Conservation (phyloP, 2,888 invertebrate genomes). For the Drosophila setosimentum region DNA sequence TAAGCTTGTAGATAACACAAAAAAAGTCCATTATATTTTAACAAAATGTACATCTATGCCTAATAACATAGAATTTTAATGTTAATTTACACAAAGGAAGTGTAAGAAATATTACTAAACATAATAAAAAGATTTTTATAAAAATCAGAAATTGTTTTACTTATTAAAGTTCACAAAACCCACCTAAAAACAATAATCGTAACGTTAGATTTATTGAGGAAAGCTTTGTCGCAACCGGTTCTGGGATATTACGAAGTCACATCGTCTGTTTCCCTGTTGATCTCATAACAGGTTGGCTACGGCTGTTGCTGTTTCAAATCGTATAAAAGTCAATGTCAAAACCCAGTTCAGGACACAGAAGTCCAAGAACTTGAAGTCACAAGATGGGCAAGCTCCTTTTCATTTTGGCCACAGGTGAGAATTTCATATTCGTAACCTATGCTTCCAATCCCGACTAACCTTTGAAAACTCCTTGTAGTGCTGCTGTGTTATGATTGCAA, state of each 20-base stretch:
- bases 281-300: conserved; percentile 36
- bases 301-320: neutral
- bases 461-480: conserved; percentile 47
- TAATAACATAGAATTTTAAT: conserved; percentile 49
- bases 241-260: conserved; percentile 1
- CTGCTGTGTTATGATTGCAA: conserved; percentile 66
- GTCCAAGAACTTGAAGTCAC: conserved; percentile 34
- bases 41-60: conserved; percentile 32
- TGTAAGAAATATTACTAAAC: conserved; percentile 64
- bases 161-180: conserved; percentile 35
- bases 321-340: conserved; percentile 53
- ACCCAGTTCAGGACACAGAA: conserved; percentile 59
- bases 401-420: conserved; percentile 73
- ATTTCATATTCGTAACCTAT: neutral
- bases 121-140: conserved; percentile 52
- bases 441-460: neutral
- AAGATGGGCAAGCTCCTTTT: conserved; percentile 63
- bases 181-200: conserved; percentile 39
- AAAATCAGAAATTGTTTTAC: conserved; percentile 25
- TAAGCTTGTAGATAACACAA: conserved; percentile 48
- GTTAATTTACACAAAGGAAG: conserved; percentile 60
- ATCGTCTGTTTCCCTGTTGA: conserved; percentile 14
- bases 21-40: conserved; percentile 60
- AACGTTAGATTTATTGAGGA: conserved; percentile 52
- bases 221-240: conserved; percentile 55